These are phyloP conservation scores for Tupaia tana DNA, from an alignment of 2,113 vertebrate species.

Conservation along the genomic window DNA sequence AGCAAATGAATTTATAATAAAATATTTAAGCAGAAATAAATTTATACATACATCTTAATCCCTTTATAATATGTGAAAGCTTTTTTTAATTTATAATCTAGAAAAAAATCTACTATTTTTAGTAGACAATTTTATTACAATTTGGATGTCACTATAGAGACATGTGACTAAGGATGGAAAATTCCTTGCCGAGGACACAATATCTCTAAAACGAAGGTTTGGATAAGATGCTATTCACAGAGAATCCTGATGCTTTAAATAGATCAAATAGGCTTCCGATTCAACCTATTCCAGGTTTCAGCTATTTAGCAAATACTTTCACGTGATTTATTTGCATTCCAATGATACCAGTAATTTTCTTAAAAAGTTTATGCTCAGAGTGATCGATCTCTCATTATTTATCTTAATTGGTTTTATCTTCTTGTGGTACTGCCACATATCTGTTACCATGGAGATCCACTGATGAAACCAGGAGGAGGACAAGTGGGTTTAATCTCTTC, in stretches of 20 bases:
- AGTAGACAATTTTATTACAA: background rate
- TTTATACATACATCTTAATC: background rate
- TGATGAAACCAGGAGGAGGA: background rate
- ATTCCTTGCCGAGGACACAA: background rate
- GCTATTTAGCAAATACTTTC: conserved; percentile 27
- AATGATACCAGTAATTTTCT: conserved; percentile 42
- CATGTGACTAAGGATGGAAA: background rate
- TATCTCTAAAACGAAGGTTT: background rate
- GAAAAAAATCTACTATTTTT: background rate
- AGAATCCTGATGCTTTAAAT: background rate
- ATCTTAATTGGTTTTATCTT: conserved; percentile 71
- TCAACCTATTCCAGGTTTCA: background rate
- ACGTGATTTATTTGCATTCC: conserved; percentile 21
- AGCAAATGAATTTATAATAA: background rate
- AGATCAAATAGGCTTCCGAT: background rate
- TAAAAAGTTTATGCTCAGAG: conserved; percentile 27
- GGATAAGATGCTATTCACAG: background rate
- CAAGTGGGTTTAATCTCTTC: conserved; percentile 23
- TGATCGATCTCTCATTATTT: conserved; percentile 53
- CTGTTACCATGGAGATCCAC: conserved; percentile 65
- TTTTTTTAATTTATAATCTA: background rate
- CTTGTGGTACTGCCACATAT: background rate
- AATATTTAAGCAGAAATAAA: background rate
- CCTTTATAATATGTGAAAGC: background rate
- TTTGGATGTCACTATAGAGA: background rate